Evolutionary conservation across 1,140 invertebrate species (phyloP).

Genomic region (Caenorhabditis brenneri): DNA sequence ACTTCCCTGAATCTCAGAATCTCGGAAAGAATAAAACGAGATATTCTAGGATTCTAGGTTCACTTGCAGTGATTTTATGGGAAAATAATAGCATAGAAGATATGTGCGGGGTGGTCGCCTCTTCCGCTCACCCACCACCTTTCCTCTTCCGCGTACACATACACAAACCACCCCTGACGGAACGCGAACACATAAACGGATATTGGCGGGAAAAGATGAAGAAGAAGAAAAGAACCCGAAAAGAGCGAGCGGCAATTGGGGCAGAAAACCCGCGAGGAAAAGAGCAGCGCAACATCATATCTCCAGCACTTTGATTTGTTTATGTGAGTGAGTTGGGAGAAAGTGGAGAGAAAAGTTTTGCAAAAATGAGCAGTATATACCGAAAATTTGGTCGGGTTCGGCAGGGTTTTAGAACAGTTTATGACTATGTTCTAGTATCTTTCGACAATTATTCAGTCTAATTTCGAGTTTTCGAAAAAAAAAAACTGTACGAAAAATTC

Average conservation of each 20-base stretch:
- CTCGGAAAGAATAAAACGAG: too few relatives aligned
- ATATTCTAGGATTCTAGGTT: too few relatives aligned
- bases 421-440: too few relatives aligned
- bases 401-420: too few relatives aligned
- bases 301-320: neutral
- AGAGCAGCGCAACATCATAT: neutral
- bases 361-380: too few relatives aligned
- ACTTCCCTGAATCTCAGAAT: too few relatives aligned
- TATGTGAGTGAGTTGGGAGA: too few relatives aligned
- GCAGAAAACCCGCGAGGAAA: neutral
- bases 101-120: neutral
- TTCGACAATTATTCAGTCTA: too few relatives aligned
- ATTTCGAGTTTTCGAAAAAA: too few relatives aligned
- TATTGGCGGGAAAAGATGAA: neutral
- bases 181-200: constrained; percentile 39
- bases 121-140: neutral
- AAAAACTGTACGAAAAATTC: too few relatives aligned
- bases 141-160: neutral
- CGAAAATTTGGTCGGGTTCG: too few relatives aligned
- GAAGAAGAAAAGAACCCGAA: neutral
- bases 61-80: neutral
- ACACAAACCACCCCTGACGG: neutral
- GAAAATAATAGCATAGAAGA: neutral
- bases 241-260: neutral
- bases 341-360: too few relatives aligned